Evolutionary conservation across 2,888 invertebrate genomes (phyloP).

Genomic region (Cancer borealis): DNA sequence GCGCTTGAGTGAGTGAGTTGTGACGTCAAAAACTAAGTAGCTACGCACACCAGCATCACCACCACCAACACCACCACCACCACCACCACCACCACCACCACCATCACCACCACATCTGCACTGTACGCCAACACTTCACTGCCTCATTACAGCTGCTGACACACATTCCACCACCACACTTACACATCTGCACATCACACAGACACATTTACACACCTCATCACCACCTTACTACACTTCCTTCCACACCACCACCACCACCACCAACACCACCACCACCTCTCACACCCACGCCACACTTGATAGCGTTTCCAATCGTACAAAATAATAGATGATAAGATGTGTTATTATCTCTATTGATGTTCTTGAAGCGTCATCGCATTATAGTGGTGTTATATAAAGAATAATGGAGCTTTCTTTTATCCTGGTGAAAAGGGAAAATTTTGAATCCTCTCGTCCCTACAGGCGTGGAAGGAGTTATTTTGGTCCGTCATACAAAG

Average conservation of each 20-base stretch:
- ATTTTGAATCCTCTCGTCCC: background rate
- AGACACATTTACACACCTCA: background rate
- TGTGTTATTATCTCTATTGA: background rate
- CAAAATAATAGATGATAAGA: background rate
- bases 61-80: background rate
- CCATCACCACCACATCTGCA: background rate
- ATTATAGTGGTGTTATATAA: background rate
- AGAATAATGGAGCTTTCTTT: too few relatives aligned
- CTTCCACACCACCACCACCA: background rate
- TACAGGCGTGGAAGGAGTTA: background rate
- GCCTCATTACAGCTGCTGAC: background rate
- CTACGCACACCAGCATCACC: background rate
- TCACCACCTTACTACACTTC: background rate
- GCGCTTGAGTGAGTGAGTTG: background rate
- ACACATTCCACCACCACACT: background rate
- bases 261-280: too few relatives aligned
- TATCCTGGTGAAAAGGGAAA: background rate
- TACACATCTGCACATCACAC: background rate
- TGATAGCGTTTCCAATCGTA: background rate
- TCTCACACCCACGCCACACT: too few relatives aligned
- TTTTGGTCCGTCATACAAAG: background rate
- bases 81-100: background rate
- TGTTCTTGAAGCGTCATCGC: background rate
- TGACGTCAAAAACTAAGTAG: background rate
- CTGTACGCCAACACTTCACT: background rate